These are phyloP conservation scores for Aphelocoma coerulescens DNA, from an alignment of 2,113 vertebrate genomes.

Conservation along the genomic window DNA sequence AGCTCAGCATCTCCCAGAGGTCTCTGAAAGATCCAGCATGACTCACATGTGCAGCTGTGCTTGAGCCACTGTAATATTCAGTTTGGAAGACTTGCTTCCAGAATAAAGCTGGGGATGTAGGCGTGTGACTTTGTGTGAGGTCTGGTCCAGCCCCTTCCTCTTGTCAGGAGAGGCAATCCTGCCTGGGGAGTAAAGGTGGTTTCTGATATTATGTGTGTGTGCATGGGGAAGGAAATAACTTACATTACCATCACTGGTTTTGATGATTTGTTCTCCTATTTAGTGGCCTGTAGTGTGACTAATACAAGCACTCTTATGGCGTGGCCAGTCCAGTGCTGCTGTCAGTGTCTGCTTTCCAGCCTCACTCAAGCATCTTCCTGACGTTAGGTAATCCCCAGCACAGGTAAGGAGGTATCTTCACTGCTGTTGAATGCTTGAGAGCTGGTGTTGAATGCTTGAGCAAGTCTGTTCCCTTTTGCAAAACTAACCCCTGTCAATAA, in stretches of 20 bases:
- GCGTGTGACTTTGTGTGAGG: neutral
- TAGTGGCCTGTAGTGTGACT: neutral
- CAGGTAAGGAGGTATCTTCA: neutral
- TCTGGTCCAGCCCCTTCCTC: neutral
- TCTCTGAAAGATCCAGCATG: neutral
- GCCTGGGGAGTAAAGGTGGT: neutral
- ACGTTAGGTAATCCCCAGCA: neutral
- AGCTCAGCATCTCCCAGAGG: neutral
- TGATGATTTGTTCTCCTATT: neutral
- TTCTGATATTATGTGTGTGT: neutral
- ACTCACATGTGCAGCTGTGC: neutral
- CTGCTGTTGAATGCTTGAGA: neutral
- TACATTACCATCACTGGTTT: neutral
- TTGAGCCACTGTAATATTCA: neutral
- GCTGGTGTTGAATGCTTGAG: neutral
- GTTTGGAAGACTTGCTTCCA: neutral
- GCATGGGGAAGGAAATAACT: neutral
- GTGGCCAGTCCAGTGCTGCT: neutral
- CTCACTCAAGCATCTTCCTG: neutral
- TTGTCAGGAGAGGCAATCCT: neutral
- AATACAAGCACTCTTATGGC: neutral
- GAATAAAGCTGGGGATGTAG: neutral
- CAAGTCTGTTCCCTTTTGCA: neutral
- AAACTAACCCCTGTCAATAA: slow-evolving; percentile 36
- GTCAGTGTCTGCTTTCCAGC: neutral